Conservation (phyloP, 2,888 invertebrate genomes). For the Lasioglossum figueresi region DNA sequence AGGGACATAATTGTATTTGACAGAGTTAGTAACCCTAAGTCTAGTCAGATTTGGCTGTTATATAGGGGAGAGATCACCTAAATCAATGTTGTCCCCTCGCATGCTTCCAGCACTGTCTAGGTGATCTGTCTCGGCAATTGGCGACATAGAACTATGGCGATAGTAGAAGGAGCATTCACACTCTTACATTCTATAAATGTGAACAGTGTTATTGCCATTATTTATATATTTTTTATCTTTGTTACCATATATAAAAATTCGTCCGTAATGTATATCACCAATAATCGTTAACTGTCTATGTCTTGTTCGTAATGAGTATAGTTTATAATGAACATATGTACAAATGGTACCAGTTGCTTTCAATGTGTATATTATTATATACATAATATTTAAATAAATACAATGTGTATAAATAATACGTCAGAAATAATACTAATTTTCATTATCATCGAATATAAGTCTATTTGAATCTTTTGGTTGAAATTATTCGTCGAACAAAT, state of each 20-base stretch:
- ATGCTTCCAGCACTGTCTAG: neutral
- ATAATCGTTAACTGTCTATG: neutral
- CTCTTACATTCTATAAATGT: neutral
- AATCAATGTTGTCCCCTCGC: constrained; percentile 17
- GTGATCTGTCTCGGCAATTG: neutral
- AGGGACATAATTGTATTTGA: neutral
- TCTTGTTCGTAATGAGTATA: no score
- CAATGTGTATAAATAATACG: no score
- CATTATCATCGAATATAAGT: no score
- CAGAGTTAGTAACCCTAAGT: constrained; percentile 14
- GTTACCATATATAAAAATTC: neutral
- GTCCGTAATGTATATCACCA: neutral
- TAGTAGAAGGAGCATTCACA: neutral
- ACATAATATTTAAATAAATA: no score
- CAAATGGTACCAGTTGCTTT: no score
- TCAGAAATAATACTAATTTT: no score
- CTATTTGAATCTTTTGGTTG: neutral
- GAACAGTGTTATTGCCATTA: neutral
- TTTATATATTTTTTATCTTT: neutral
- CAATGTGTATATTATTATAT: no score
- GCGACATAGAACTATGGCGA: neutral
- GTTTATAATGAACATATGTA: no score
- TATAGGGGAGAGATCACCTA: constrained; percentile 9
- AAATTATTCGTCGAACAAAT: neutral
- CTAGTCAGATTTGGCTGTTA: constrained; percentile 11